These are phyloP conservation scores for Platygyra sinensis DNA, from an alignment of 64 coral and sea anemone genomes.

Conservation along the genomic window DNA sequence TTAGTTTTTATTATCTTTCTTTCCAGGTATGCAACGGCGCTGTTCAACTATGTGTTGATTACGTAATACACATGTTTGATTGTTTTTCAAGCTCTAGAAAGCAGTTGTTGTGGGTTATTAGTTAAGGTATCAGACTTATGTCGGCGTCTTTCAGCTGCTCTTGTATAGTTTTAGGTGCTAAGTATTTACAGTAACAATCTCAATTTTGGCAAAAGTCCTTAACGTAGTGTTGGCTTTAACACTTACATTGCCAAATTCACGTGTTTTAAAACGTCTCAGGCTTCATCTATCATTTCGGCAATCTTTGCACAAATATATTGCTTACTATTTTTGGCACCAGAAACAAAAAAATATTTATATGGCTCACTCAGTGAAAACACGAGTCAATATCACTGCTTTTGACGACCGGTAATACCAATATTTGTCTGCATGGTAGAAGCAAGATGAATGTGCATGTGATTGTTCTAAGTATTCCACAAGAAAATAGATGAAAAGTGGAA, in stretches of 20 bases:
- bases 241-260: background rate
- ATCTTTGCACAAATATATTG: background rate
- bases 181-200: too few species aligned
- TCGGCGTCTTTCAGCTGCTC: too few species aligned
- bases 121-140: too few species aligned
- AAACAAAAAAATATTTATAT: background rate
- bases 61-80: too few species aligned
- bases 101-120: too few species aligned
- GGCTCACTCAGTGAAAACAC: background rate
- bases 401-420: background rate
- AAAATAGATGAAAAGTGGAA: background rate
- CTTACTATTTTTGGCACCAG: background rate
- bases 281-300: background rate
- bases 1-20: too few species aligned
- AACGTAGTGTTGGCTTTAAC: background rate
- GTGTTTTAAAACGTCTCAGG: background rate
- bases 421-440: background rate
- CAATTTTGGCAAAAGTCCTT: background rate
- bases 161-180: too few species aligned
- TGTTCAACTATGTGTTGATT: too few species aligned
- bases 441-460: background rate
- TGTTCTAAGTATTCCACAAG: background rate
- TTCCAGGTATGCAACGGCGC: too few species aligned
- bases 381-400: background rate
- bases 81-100: too few species aligned